Evolutionary conservation across 2,113 vertebrate species (phyloP).

Genomic region (Aldabrachelys gigantea): DNA sequence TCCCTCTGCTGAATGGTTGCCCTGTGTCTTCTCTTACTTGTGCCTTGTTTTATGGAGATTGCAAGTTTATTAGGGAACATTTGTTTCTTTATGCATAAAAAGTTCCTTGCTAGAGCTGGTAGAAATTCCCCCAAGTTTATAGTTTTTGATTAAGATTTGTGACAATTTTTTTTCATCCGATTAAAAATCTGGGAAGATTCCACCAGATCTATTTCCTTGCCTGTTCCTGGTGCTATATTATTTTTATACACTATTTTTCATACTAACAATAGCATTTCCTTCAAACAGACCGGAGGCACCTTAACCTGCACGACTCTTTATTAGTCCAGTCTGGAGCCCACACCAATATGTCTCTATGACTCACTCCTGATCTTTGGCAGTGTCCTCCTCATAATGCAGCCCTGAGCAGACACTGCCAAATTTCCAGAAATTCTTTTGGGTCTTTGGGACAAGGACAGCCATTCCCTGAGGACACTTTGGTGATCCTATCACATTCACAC

Average conservation of each 20-base stretch:
- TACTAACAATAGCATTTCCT: neutral
- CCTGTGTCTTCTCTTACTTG: neutral
- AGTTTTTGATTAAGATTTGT: neutral
- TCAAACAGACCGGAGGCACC: neutral
- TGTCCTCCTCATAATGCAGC: neutral
- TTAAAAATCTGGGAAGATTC: slow-evolving; percentile 19
- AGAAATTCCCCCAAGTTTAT: slow-evolving; percentile 14
- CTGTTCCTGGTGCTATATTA: neutral
- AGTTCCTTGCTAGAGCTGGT: slow-evolving; percentile 59
- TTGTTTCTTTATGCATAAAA: slow-evolving; percentile 44
- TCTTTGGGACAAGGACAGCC: neutral
- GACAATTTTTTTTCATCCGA: neutral
- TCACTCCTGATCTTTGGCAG: neutral
- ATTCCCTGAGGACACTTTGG: neutral
- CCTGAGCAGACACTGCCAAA: slow-evolving; percentile 10
- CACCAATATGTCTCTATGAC: neutral
- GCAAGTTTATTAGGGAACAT: neutral
- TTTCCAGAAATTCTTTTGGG: neutral
- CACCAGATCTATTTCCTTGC: neutral
- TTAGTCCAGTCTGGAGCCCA: neutral
- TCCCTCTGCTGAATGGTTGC: neutral
- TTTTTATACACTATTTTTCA: neutral
- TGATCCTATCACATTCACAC: neutral
- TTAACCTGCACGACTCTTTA: neutral
- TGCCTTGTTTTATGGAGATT: neutral